These are phyloP conservation scores for Hemibagrus guttatus DNA, from an alignment of 2,797 vertebrate genomes.

Conservation along the genomic window DNA sequence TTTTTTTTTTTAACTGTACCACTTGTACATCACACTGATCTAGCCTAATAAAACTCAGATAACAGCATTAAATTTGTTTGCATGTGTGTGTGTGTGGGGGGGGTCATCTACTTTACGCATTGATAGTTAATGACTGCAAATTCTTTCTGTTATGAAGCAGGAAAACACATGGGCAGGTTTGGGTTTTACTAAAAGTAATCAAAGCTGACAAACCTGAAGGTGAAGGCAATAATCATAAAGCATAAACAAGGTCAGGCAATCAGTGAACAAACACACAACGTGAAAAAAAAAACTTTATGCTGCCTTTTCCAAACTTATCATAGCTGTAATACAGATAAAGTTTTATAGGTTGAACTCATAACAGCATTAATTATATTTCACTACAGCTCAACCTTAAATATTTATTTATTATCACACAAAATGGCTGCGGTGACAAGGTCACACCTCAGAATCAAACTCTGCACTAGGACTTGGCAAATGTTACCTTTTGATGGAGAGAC, in stretches of 20 bases:
- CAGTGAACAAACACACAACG: background rate
- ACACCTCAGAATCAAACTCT: constrained; percentile 35
- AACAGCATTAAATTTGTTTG: background rate
- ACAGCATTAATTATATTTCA: background rate
- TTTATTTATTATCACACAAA: constrained; percentile 37
- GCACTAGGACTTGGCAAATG: constrained; percentile 41
- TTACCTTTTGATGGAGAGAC: constrained; percentile 24
- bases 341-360: background rate
- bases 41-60: background rate
- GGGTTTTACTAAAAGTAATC: background rate
- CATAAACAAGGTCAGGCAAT: background rate
- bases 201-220: background rate
- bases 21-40: background rate
- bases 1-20: background rate
- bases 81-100: no score
- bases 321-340: background rate
- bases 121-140: background rate
- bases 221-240: background rate
- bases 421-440: constrained; percentile 42
- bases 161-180: background rate
- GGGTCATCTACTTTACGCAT: no score
- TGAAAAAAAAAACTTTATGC: background rate
- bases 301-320: background rate
- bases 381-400: background rate
- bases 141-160: background rate